phyloP scores from a whole-genome alignment of 2,888 invertebrate species.

The Meganola albula region DNA sequence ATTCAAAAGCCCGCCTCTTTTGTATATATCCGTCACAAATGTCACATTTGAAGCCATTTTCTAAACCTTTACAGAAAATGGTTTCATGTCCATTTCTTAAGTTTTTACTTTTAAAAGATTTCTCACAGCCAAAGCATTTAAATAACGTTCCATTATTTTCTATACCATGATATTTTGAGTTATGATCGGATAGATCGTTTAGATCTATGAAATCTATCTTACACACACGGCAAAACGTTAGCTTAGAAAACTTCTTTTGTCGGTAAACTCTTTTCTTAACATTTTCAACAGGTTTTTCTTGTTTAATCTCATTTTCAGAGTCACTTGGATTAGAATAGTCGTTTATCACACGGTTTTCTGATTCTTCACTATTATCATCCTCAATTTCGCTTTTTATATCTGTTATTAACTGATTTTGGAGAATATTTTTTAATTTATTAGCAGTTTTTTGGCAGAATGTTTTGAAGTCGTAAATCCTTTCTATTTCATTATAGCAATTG shows the following conservation, averaged over 20 bases:
- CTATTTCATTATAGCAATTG: conserved; percentile 42
- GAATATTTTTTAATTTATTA: conserved; percentile 38
- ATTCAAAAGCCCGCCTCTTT: conserved; percentile 45
- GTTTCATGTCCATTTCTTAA: conserved; percentile 48
- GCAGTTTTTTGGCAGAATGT: conserved; percentile 47
- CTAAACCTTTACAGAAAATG: conserved; percentile 52
- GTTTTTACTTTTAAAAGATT: conserved; percentile 46
- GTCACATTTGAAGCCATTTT: conserved; percentile 57
- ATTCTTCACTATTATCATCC: too few species aligned
- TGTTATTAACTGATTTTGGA: conserved; percentile 17
- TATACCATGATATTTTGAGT: conserved; percentile 46
- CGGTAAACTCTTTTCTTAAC: too few species aligned
- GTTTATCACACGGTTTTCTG: too few species aligned
- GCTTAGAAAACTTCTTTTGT: too few species aligned
- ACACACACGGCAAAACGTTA: too few species aligned
- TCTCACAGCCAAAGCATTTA: conserved; percentile 64
- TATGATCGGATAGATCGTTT: conserved; percentile 46
- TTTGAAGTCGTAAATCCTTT: conserved; percentile 52
- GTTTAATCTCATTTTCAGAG: too few species aligned
- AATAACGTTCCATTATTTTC: conserved; percentile 40
- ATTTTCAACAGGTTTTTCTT: too few species aligned
- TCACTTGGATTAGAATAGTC: too few species aligned
- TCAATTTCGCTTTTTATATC: too few species aligned
- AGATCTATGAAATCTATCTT: too few species aligned
- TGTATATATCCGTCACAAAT: conserved; percentile 49